Base-by-base conservation (phyloP, 2,888 invertebrate species). In the Endotricha flammealis region DNA sequence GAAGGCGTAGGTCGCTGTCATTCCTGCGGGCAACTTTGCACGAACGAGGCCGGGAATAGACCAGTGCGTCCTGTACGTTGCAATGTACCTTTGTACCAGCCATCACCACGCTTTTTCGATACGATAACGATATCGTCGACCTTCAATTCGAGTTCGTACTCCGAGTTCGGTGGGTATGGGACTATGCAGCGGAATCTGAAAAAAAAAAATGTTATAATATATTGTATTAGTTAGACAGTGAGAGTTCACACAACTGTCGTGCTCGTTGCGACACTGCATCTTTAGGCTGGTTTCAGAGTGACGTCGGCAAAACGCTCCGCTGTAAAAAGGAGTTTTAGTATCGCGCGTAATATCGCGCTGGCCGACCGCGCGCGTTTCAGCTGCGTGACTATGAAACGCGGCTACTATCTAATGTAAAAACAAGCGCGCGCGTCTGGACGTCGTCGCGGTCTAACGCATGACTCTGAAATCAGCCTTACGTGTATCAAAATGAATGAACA, bases 1-100 rank as follows among this genome's bases (percentile, higher is more conserved):
- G 52, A 48, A 9, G 51, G 57, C 3, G 39, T 40, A 37, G 60
- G 47, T 62, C 56, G 38, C n/a, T 38, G 75, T 75, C 73, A 74
- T 42, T 74, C 70, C 5, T 46, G 60, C 11, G 73, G 69, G 45
- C 71, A 78, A 48, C 91, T 90, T 69, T 95, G 94, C 8, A 97
- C 97, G 85, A 97, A 97, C 66, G 95, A 97, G 32, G 96, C 96
- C 1, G 97, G 97, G 81, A 97, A 97, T 27, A 97, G 89, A n/a
- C 97, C 97, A 3, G 95, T 95, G 55, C 95, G 93, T 22, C 97
- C 96, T 1, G 96, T 96, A 37, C 96, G 90, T 52, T 95, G 93
- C 51, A 95, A 90, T 0, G 95, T 96, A 11, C 97, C 97, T 69
- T 96, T 96, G 79, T 94, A 97, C 97, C 97, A 97, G 30, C 97